Conservation (phyloP, 2,113 vertebrate species). For the Mionectes macconnelli region DNA sequence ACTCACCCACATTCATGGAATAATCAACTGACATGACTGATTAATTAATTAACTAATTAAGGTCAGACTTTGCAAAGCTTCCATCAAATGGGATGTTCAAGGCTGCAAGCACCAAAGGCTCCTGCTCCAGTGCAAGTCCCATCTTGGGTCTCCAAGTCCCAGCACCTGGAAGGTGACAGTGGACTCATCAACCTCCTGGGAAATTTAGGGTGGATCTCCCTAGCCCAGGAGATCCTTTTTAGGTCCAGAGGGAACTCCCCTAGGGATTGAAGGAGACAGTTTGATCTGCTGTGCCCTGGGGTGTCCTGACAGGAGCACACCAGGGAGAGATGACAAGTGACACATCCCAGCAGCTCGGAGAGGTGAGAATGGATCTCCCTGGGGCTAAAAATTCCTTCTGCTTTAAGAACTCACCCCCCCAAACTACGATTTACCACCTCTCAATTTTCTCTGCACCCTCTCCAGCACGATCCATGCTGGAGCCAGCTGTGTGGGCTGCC, state of each 20-base stretch:
- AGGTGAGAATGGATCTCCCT: background rate
- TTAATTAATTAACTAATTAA: background rate
- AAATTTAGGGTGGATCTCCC: background rate
- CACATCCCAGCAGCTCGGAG: background rate
- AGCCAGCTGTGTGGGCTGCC: background rate
- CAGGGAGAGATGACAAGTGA: background rate
- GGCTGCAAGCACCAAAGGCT: background rate
- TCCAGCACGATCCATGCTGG: rapidly evolving
- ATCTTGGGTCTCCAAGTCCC: background rate
- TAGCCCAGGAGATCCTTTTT: background rate
- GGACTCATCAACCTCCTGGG: background rate
- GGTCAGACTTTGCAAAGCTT: background rate
- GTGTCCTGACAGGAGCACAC: rapidly evolving
- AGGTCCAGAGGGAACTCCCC: rapidly evolving
- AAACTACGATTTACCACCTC: background rate
- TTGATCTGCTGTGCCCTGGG: rapidly evolving
- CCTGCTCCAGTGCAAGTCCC: background rate
- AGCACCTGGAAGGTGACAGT: background rate
- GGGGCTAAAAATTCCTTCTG: background rate
- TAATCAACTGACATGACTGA: background rate
- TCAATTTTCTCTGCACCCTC: too few species aligned
- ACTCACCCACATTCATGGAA: background rate
- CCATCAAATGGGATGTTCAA: background rate
- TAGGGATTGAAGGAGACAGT: rapidly evolving
- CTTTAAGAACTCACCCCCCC: too few species aligned